Base-by-base conservation (phyloP, 2,797 vertebrate species). In the Periophthalmus magnuspinnatus region DNA sequence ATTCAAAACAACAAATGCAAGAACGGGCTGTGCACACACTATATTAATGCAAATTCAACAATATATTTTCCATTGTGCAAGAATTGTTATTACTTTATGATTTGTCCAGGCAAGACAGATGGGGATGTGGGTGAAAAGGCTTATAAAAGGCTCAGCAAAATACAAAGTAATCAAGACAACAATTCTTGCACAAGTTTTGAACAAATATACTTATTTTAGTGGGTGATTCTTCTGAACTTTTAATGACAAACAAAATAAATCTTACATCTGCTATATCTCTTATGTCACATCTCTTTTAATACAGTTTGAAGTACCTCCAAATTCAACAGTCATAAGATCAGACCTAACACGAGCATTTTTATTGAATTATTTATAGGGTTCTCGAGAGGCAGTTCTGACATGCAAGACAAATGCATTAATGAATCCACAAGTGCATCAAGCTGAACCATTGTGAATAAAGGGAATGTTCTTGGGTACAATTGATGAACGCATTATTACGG, bases 381-480 rank as follows among this genome's bases (percentile, higher is more conserved):
- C 52, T 54, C 21, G 54, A 9, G 52, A 22, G 9, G 7, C 4
- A 54, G 21, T 22, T 54, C 21, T 19, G 9, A 21, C 8, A 21
- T 54, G n/a, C 10, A 22, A 68, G 56, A 67, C 60, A 71, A 69
- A 36, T 63, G 70, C 14, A 71, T 45, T 11, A 60, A 82, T 58
- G 0, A 66, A 70, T 66, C 65, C 59, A n/a, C 59, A 11, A 45
- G 41, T 45, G 41, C 41, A 14, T 72, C 14, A 63, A 28, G 21
- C 70, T 78, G 36, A 80, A 79, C 74, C 65, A 59, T 57, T 47
- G 71, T 57, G 74, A 73, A 70, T 74, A 60, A 65, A 64, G 74
- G 14, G 9, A 69, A 76, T 73, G 61, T 63, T 33, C 17, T 19
- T 34, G 6, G 33, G n/a, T 16, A 5, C 9, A 22, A 5, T 2